Evolutionary conservation across 2,797 vertebrate genomes (phyloP).

Genomic region (Mus spretus): DNA sequence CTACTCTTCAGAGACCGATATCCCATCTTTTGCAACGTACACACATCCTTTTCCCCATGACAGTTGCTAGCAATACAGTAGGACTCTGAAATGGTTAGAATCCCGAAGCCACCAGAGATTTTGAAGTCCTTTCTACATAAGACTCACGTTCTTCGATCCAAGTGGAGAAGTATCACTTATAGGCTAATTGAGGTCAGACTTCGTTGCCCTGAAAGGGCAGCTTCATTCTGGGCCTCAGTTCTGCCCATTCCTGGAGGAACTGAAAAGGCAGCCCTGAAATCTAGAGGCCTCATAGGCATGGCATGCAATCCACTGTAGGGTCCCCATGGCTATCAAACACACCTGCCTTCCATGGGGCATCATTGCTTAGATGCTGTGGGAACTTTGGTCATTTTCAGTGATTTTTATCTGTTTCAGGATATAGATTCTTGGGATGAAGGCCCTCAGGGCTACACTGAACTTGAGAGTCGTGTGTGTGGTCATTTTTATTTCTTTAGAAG

Average conservation of each 20-base stretch:
- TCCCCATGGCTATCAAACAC: fast-evolving
- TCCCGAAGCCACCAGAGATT: not conserved
- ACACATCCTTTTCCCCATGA: not conserved
- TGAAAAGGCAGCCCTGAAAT: not conserved
- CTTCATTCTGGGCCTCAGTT: not conserved
- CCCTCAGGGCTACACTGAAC: not conserved
- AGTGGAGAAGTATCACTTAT: not conserved
- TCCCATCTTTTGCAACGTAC: not conserved
- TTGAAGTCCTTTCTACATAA: not conserved
- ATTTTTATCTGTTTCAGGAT: not conserved
- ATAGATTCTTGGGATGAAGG: not conserved
- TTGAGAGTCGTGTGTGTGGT: not conserved
- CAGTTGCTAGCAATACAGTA: not conserved
- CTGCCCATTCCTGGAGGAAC: not conserved
- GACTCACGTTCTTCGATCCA: fast-evolving
- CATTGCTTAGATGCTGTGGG: not conserved
- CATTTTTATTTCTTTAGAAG: not conserved
- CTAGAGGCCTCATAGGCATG: not conserved
- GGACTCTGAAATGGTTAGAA: not conserved
- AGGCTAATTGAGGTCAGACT: not conserved
- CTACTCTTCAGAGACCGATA: not conserved
- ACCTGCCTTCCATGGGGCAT: too few species aligned
- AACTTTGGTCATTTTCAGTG: too few species aligned
- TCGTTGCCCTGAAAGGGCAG: fast-evolving
- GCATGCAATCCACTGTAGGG: not conserved